Base-by-base conservation (phyloP, 2,888 invertebrate genomes). In the Agrypnus murinus region DNA sequence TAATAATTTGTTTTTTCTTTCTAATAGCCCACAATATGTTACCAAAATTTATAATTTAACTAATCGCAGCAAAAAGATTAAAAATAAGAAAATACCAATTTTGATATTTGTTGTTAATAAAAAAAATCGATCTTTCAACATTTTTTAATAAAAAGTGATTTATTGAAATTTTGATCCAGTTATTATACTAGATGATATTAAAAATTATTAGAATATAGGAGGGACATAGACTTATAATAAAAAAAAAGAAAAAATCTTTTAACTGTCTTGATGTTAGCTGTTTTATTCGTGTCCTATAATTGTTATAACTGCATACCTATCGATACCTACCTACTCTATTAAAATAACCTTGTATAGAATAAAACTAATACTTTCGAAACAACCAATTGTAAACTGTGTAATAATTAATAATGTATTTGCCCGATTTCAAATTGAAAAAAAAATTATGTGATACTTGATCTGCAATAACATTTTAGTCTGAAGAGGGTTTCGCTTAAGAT, bases 211-310 rank as follows among this genome's bases (percentile, higher is more conserved):
- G 67, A 72, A 70, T 67, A 80, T 81, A 84, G 84, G 85, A 84
- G 84, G 84, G 85, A 83, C 84, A 84, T 84, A 85, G 84, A 84
- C 84, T 84, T 84, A 77, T 79, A 57, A 40, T 60, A 78, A 77
- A 75, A 65, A 71, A 60, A 71, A n/a, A 3, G 25, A 5, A 25
- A 25, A 25, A 25, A 5, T 25, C 63, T 65, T 74, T 75, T 69
- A 75, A 74, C 58, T 76, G 65, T 70, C 72, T 74, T 63, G 67
- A 65, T 75, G 75, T 74, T 75, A 58, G 67, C 69, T 70, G 69
- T 75, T 74, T 71, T 69, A 71, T 76, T 74, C 63, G 69, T 77
- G 73, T 76, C 71, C 60, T 64, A 71, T 55, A 66, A 58, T 65
- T 65, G 63, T 73, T 70, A 73, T 60, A n/a, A 25, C 25, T 25